Conservation (phyloP, 2,113 vertebrate species). For the Tonatia bakeri region DNA sequence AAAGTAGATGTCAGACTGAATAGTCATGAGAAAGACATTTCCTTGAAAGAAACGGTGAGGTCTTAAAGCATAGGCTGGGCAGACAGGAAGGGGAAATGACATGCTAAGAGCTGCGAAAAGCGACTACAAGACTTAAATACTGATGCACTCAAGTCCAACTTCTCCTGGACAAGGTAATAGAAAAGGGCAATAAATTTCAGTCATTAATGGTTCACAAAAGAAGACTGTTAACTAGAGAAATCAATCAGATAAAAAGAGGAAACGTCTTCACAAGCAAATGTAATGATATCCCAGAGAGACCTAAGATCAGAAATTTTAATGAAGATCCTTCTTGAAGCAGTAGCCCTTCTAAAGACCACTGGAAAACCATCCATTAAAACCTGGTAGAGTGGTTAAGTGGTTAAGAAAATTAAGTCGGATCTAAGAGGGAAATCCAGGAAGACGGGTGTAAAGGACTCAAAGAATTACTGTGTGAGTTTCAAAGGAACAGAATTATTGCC, state of each 20-base stretch:
- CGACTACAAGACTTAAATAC: background rate
- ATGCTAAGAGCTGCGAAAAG: background rate
- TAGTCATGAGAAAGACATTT: background rate
- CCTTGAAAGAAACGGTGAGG: background rate
- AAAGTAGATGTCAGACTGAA: background rate
- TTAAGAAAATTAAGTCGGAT: background rate
- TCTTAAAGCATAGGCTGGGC: background rate
- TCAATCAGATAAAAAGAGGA: background rate
- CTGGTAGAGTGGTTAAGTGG: background rate
- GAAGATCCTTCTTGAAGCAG: background rate
- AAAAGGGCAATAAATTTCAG: background rate
- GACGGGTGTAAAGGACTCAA: background rate
- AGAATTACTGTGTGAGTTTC: background rate
- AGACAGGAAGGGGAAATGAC: background rate
- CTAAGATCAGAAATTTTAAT: background rate
- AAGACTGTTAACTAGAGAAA: background rate
- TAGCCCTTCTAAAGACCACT: background rate
- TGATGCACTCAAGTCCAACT: background rate
- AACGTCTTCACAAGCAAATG: background rate
- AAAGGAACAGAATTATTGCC: background rate
- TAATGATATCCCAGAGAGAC: slow-evolving; percentile 4
- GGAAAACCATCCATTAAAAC: background rate
- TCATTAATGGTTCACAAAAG: background rate
- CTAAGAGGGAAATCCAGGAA: background rate
- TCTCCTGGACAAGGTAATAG: slow-evolving; percentile 1